phyloP scores from a whole-genome alignment of 2,797 vertebrate genomes.

The Tamandua tetradactyla region DNA sequence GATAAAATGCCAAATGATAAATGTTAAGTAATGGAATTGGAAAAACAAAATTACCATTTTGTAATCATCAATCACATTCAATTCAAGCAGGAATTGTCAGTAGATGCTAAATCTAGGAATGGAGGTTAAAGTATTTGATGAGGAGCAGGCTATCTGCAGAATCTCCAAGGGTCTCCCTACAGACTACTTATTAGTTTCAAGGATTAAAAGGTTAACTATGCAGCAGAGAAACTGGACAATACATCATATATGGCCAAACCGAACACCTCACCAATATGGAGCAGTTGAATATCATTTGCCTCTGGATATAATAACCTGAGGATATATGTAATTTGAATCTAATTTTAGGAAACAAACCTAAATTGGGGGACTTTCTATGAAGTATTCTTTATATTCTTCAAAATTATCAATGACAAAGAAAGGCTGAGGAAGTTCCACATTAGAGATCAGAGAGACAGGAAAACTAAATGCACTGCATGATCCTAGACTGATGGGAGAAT shows the following conservation, averaged over 20 bases:
- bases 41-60: neutral
- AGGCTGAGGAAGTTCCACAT: neutral
- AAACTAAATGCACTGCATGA: constrained; percentile 16
- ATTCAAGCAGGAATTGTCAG: neutral
- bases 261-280: neutral
- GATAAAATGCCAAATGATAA: constrained; percentile 10
- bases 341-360: constrained; percentile 29
- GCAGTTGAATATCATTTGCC: neutral
- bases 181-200: neutral
- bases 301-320: neutral
- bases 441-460: constrained; percentile 30
- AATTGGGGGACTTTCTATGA: constrained; percentile 25
- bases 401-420: constrained; percentile 17
- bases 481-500: neutral
- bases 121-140: neutral
- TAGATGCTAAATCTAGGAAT: neutral
- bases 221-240: neutral
- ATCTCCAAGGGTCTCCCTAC: neutral
- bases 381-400: constrained; percentile 36
- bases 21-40: neutral
- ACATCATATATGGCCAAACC: neutral
- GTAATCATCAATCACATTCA: neutral
- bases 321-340: neutral
- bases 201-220: neutral
- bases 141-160: neutral